A percentile compares a stretch with the other conserved stretches of the same genome.
Evolutionary conservation across 2,888 invertebrate species (phyloP).

Genomic region (Lasioglossum lativentre): DNA sequence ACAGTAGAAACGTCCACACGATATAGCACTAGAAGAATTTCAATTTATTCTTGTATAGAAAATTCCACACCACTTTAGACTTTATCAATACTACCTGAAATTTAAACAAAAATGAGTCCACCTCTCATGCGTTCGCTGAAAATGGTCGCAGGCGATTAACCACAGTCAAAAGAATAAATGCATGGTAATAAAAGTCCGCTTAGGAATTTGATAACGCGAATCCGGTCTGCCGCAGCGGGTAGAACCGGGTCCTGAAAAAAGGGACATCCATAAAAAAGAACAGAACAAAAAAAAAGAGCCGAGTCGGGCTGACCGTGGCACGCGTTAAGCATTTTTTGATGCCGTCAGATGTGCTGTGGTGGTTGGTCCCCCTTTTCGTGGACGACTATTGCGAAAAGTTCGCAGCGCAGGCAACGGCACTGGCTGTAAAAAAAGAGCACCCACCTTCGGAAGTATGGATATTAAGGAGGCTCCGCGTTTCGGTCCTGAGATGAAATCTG

Average conservation of each 20-base stretch:
- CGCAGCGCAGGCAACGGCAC: neutral
- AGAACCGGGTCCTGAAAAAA: neutral
- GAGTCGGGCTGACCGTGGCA: neutral
- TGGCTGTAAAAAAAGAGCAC: neutral
- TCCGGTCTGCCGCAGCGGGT: neutral
- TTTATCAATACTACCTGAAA: neutral
- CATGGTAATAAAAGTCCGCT: neutral
- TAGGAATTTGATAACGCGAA: neutral
- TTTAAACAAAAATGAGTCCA: neutral
- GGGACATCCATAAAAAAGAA: neutral
- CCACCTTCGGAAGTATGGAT: neutral
- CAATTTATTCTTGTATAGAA: neutral
- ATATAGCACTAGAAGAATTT: neutral
- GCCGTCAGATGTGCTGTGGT: neutral
- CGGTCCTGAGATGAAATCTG: neutral
- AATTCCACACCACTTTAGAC: neutral
- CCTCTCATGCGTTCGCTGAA: neutral
- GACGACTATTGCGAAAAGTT: constrained; percentile 1
- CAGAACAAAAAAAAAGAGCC: neutral
- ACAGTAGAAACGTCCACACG: neutral
- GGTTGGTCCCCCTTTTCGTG: neutral
- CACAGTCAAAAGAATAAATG: neutral
- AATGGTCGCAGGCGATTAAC: neutral
- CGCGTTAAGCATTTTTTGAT: neutral
- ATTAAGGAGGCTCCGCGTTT: neutral